Evolutionary conservation across 64 coral and sea anemone species (phyloP).

Genomic region (Pachyseris speciosa): DNA sequence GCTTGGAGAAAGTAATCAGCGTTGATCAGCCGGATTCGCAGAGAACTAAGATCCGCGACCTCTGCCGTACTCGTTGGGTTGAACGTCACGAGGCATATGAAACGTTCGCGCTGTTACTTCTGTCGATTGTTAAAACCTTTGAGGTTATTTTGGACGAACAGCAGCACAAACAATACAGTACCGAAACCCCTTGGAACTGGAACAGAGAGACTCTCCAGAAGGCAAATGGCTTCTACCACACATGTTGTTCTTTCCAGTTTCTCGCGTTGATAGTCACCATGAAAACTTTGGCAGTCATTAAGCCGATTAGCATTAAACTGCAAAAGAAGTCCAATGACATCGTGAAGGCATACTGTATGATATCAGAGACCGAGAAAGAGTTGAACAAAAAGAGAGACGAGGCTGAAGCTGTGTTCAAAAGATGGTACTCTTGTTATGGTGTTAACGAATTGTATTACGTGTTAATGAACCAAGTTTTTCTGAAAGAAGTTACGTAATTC

Average conservation of each 20-base stretch:
- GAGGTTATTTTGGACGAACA: constrained; percentile 40
- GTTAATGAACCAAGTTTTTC: too few relatives aligned
- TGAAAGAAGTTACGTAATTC: too few relatives aligned
- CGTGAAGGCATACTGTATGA: constrained; percentile 54
- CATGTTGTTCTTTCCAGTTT: constrained; percentile 55
- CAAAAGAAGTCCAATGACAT: constrained; percentile 67
- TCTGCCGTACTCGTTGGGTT: constrained; percentile 55
- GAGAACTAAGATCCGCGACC: constrained; percentile 15
- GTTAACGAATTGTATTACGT: too few relatives aligned
- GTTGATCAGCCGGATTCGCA: neutral
- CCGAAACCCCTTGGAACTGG: constrained; percentile 15
- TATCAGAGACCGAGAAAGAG: constrained; percentile 56
- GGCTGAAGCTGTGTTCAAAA: constrained; percentile 46
- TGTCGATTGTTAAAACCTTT: constrained; percentile 31
- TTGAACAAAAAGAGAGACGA: constrained; percentile 46
- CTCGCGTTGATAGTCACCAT: constrained; percentile 49
- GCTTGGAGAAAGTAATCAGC: constrained; percentile 41
- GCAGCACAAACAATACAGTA: neutral
- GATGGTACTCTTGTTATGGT: too few relatives aligned
- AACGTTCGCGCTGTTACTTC: constrained; percentile 37
- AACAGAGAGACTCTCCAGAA: constrained; percentile 41
- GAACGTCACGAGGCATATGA: constrained; percentile 36
- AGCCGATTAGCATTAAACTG: constrained; percentile 26
- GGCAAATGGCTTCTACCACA: constrained; percentile 10
- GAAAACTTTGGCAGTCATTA: constrained; percentile 60